Base-by-base conservation (phyloP, 2,888 invertebrate species). In the Abrostola triplasia region DNA sequence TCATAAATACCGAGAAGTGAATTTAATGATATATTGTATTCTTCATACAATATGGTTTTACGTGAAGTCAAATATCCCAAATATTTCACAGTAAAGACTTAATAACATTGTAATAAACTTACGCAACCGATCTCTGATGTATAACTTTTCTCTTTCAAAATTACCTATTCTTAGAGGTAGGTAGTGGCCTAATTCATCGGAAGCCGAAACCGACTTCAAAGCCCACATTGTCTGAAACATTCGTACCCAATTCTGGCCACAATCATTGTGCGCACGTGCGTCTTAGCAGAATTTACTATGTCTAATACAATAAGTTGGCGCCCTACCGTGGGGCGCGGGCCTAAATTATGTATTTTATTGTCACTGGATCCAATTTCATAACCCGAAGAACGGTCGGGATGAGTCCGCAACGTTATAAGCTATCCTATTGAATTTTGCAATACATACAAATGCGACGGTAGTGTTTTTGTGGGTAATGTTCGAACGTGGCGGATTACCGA, bases 261-360 rank as follows among this genome's bases (percentile, higher is more conserved):
- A 85, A 88, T 82, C 86, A 88, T 91, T 88, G 86, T 74, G 72
- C 81, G 84, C 91, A 91, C 89, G 90, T 91, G 90, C 85, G 88
- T 85, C 87, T 85, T 84, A 82, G 83, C 82, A 84, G 84, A 90
- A 91, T 91, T 91, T 90, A 90, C 90, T 90, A 86, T 87, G 84
- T 86, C 88, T 89, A 88, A 90, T 89, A 91, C 91, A 91, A 90
- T 91, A 91, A 90, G 88, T 89, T 87, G 90, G 85, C 73, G 75
- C 66, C 70, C 73, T 66, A 66, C 64, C 41, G 71, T 75, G 76
- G 80, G 82, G 84, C 75, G 77, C 76, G 81, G 77, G 84, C 83
- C 83, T 91, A 91, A 91, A 91, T 91, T 91, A 90, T 90, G 88
- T 91, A 90, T 90, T 91, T 91, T 90, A 91, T 88, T 90, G 90